Percentiles rank a stretch among this genome's conserved stretches.
These are phyloP conservation scores for Scomber scombrus DNA, from an alignment of 2,113 vertebrate genomes.

Conservation along the genomic window DNA sequence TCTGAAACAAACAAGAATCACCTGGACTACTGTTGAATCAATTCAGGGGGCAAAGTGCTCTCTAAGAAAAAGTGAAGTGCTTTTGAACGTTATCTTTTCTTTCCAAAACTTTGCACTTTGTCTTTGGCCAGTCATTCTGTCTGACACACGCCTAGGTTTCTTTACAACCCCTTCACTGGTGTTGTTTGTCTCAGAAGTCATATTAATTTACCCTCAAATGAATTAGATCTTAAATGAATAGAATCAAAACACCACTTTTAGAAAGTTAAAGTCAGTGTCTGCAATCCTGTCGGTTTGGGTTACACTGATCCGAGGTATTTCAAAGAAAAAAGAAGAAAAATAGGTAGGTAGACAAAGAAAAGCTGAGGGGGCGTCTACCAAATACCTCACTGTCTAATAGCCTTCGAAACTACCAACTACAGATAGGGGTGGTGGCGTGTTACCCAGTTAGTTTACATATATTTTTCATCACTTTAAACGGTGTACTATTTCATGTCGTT, in stretches of 20 bases:
- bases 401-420: slow-evolving; percentile 56
- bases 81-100: not conserved
- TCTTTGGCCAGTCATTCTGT: not conserved
- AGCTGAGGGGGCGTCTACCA: slow-evolving; percentile 61
- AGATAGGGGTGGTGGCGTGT: not conserved
- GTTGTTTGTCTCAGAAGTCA: slow-evolving; percentile 7
- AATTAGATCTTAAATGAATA: not conserved
- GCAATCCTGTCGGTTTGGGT: not conserved
- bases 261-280: not conserved
- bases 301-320: slow-evolving; percentile 9
- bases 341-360: slow-evolving; percentile 75
- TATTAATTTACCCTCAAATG: not conserved
- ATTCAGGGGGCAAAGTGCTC: not conserved
- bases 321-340: slow-evolving; percentile 40
- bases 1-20: not conserved
- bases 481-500: not conserved
- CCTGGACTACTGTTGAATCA: not conserved
- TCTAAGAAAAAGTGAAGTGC: not conserved
- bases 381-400: slow-evolving; percentile 61
- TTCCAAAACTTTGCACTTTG: not conserved
- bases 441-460: accelerated
- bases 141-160: not conserved
- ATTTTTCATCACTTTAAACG: not conserved
- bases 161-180: not conserved
- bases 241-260: not conserved